Evolutionary conservation across 1,140 invertebrate genomes (phyloP).

Genomic region (Papilio dardanus): DNA sequence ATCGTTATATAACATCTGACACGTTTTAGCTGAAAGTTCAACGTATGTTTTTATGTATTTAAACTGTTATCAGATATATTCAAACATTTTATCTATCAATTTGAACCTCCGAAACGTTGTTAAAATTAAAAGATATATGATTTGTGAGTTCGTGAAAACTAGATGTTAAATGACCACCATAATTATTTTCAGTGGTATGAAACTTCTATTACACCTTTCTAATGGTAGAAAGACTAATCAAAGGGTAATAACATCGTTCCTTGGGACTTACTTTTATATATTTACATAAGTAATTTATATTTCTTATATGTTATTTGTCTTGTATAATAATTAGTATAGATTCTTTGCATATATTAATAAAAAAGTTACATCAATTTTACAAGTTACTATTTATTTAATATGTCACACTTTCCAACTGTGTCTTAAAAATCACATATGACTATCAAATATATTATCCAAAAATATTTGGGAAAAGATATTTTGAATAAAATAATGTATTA

Average conservation of each 20-base stretch:
- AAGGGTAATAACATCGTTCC: too few species aligned
- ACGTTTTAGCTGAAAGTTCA: conserved; percentile 10
- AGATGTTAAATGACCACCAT: background rate
- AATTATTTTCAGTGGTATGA: background rate
- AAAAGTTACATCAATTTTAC: too few species aligned
- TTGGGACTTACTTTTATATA: too few species aligned
- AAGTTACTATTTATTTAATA: too few species aligned
- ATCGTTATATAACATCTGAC: conserved; percentile 38
- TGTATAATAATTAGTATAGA: too few species aligned
- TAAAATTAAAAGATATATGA: background rate
- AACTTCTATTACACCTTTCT: background rate
- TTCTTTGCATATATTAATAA: too few species aligned
- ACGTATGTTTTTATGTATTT: conserved; percentile 13
- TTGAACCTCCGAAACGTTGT: background rate
- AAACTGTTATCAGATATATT: conserved; percentile 39
- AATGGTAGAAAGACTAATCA: background rate
- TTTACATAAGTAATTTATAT: too few species aligned
- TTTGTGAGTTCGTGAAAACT: background rate
- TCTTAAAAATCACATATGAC: too few species aligned
- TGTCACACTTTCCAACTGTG: too few species aligned
- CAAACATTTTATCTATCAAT: conserved; percentile 26
- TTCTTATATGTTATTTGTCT: too few species aligned
- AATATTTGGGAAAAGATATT: too few species aligned
- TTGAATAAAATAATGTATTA: background rate
- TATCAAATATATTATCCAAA: too few species aligned